A percentile compares a stretch with the other conserved stretches of the same genome.
Conservation (phyloP, 2,888 invertebrate species). For the Volucella bombylans region DNA sequence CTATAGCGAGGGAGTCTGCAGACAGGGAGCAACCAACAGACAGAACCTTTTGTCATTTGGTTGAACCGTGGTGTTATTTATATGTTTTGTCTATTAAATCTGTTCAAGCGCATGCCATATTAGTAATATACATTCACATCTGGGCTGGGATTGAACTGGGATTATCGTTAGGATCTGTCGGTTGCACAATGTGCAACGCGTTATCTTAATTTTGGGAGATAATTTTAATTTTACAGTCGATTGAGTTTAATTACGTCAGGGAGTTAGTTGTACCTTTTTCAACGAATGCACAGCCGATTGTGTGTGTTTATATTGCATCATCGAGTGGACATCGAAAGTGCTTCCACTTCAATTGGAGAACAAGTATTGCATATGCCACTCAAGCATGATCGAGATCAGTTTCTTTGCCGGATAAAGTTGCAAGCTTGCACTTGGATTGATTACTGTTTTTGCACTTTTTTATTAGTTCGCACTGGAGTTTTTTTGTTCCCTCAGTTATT, state of each 20-base stretch:
- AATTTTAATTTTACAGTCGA: constrained; percentile 64
- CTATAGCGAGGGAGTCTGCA: neutral
- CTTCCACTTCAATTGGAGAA: constrained; percentile 17
- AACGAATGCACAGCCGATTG: neutral
- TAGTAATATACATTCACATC: constrained; percentile 6
- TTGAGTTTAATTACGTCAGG: constrained; percentile 45
- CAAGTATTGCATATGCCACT: neutral
- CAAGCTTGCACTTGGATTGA: neutral
- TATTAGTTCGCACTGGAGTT: constrained; percentile 14
- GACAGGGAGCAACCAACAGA: constrained; percentile 1
- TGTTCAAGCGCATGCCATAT: constrained; percentile 46
- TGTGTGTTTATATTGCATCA: constrained; percentile 4
- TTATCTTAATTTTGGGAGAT: constrained; percentile 12
- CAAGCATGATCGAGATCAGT: constrained; percentile 25
- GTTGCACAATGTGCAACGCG: neutral
- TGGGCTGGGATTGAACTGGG: neutral
- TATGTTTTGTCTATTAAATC: constrained; percentile 38
- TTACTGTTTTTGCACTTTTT: constrained; percentile 13
- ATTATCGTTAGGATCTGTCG: constrained; percentile 34
- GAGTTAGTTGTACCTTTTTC: neutral
- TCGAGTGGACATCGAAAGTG: neutral
- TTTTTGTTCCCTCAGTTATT: neutral
- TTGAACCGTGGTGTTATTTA: constrained; percentile 53
- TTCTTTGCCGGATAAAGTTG: constrained; percentile 27
- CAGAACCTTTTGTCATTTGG: constrained; percentile 59